These are phyloP conservation scores for Mylabris phalerata DNA, from an alignment of 1,140 invertebrate species.

Conservation along the genomic window DNA sequence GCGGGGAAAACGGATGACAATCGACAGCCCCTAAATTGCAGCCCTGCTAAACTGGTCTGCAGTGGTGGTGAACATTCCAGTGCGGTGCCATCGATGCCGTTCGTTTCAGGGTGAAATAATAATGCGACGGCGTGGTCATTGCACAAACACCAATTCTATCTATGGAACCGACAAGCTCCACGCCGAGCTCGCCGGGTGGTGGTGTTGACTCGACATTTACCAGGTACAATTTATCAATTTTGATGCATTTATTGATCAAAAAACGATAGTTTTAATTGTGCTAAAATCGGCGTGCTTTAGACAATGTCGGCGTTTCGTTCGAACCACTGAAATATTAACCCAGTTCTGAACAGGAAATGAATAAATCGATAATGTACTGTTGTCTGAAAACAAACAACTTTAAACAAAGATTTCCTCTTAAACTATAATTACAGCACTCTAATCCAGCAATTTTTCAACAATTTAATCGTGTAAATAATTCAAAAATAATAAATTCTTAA, in stretches of 20 bases:
- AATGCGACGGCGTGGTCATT: neutral
- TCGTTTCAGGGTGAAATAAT: constrained; percentile 1
- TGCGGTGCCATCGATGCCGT: neutral
- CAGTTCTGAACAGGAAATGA: no score
- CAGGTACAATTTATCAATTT: constrained; percentile 20
- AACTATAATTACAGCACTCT: no score
- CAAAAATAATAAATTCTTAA: no score
- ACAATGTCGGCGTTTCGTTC: neutral
- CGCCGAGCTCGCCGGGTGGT: constrained; percentile 30
- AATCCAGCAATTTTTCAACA: no score
- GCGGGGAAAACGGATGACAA: no score
- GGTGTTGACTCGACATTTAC: constrained; percentile 35
- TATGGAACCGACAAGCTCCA: constrained; percentile 33
- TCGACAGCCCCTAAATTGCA: constrained; percentile 1
- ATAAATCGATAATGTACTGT: no score
- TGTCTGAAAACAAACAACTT: no score
- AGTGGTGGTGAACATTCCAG: constrained; percentile 6
- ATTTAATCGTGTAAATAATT: no score
- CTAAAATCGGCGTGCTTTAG: neutral
- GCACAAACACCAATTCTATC: constrained; percentile 5
- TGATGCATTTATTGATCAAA: constrained; percentile 13
- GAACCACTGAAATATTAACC: neutral
- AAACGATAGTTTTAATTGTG: neutral
- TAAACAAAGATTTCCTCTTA: no score
- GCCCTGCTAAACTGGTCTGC: constrained; percentile 2